Evolutionary conservation across 2,888 invertebrate species (phyloP).

Genomic region (Cheilosia pagana): DNA sequence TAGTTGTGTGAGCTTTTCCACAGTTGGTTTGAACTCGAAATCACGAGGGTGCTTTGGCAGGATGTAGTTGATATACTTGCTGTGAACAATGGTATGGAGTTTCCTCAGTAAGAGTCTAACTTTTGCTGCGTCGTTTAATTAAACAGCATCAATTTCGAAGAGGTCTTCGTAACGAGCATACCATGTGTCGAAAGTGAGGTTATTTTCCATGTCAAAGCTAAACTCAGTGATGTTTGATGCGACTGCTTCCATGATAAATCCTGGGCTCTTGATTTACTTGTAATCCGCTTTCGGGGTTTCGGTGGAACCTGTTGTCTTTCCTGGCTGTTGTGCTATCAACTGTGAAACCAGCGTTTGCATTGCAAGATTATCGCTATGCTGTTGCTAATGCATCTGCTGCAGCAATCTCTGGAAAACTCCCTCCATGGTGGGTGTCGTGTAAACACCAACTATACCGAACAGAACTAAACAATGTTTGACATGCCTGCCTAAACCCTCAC

Average conservation of each 20-base stretch:
- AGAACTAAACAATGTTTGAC: neutral
- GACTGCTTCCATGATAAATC: conserved; percentile 56
- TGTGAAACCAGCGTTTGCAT: conserved; percentile 2
- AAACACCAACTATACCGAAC: neutral
- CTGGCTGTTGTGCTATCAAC: conserved; percentile 2
- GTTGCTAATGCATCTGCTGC: neutral
- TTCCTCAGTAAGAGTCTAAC: conserved; percentile 68
- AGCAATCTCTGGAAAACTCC: neutral
- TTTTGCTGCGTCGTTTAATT: conserved; percentile 67
- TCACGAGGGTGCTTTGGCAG: conserved; percentile 64
- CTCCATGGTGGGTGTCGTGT: conserved; percentile 4
- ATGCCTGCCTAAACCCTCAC: too few relatives aligned
- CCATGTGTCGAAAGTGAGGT: conserved; percentile 71
- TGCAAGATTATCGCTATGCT: neutral
- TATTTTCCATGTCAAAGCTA: conserved; percentile 55
- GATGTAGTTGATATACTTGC: conserved; percentile 61
- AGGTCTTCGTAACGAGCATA: conserved; percentile 61
- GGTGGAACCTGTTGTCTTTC: neutral
- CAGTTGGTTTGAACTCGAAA: conserved; percentile 45
- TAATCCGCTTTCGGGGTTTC: neutral
- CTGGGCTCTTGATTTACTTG: conserved; percentile 13
- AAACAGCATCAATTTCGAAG: conserved; percentile 55
- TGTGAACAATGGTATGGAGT: conserved; percentile 49
- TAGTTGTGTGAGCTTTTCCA: conserved; percentile 50
- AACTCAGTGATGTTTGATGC: conserved; percentile 65